Evolutionary conservation across 1,140 invertebrate species (phyloP), one percentile per base, ranked within the genome.

Genomic region (Babylonia areolata): DNA sequence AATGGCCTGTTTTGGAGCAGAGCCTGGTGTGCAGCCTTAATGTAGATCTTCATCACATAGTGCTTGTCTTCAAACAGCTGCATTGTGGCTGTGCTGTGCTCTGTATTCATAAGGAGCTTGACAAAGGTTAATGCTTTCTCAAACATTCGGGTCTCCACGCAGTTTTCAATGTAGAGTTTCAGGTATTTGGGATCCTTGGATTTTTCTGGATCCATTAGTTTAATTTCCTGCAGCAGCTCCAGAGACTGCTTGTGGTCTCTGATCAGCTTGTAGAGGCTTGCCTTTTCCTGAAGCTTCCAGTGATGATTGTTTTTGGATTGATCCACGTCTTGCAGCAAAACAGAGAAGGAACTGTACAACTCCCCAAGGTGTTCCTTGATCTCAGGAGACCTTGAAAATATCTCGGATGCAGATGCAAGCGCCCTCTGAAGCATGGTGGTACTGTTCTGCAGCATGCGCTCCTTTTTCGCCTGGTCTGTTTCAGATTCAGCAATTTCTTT

Each of bases 91-190:
- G n/a, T 58, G 33, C 81, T 40, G 33, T 73, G 23, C 9, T 17
- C 5, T n/a, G 64, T 84, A n/a, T 39, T 75, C 40, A 75, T 84
- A 23, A 84, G 64, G 3, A 73, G 17, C 3, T 84, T n/a, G 20
- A 84, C 37, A 35, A 73, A 75, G 17, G 69, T 84, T 31, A 42
- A 9, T 15, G 82, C 82, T 33, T 39, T n/a, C 64, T 73, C 35
- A 46, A 31, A 84, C 5, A 75, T 15, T 35, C 9, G 39, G 2
- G 33, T 31, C 1, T 20, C 82, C 31, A 73, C 69, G 23, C 46
- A 84, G 69, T 73, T 37, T 69, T 84, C 82, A 42, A 84, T 75
- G 40, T 23, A 73, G 20, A 84, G 37, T 58, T 75, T 84, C 12
- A 84, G 69, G 33, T 69, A 28, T 33, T 75, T n/a, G 35, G 82